Evolutionary conservation across 2,797 vertebrate species (phyloP).

Genomic region (Acanthiza pusilla): DNA sequence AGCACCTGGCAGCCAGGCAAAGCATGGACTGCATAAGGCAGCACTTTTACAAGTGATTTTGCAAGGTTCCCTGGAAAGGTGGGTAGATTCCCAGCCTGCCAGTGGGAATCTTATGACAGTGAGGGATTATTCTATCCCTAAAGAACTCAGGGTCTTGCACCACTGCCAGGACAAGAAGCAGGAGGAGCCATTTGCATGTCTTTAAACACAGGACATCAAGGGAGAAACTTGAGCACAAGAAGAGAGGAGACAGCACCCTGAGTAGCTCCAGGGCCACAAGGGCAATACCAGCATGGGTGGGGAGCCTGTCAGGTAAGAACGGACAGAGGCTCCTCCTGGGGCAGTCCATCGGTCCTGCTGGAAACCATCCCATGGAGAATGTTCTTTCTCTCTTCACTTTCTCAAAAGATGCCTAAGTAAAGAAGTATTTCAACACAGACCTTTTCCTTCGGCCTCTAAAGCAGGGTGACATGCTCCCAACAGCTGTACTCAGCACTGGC

Average conservation of each 20-base stretch:
- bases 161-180: not conserved
- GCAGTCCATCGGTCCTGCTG: rapidly evolving
- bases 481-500: not conserved
- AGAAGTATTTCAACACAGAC: not conserved
- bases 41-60: not conserved
- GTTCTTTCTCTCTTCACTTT: not conserved
- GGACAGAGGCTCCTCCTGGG: not conserved
- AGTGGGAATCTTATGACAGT: not conserved
- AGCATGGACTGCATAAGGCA: not conserved
- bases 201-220: not conserved
- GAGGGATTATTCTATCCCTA: not conserved
- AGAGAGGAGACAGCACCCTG: not conserved
- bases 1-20: not conserved
- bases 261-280: not conserved
- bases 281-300: not conserved
- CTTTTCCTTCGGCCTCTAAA: not conserved
- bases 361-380: not conserved
- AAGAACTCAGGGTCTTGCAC: not conserved
- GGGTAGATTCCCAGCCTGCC: not conserved
- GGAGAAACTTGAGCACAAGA: not conserved
- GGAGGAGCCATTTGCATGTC: not conserved
- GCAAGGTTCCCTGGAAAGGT: not conserved
- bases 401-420: not conserved
- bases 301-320: not conserved
- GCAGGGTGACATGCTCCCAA: rapidly evolving